These are phyloP conservation scores for Colletes collaris DNA, from an alignment of 2,888 invertebrate genomes.

Conservation along the genomic window DNA sequence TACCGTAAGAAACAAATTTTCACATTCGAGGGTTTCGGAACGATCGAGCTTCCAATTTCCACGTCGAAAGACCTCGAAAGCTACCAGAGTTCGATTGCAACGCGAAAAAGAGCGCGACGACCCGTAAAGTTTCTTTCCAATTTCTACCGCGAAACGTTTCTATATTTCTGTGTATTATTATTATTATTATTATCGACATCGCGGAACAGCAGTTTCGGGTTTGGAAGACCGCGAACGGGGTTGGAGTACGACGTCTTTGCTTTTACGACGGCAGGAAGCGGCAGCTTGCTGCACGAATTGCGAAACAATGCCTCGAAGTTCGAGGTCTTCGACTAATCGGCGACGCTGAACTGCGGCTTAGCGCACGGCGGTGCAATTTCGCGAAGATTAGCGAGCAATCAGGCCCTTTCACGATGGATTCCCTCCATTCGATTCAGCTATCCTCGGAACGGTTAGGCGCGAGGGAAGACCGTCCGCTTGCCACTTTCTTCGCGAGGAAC, in stretches of 20 bases:
- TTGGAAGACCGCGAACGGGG: conserved; percentile 1
- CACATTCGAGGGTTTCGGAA: not conserved
- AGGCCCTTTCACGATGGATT: conserved; percentile 69
- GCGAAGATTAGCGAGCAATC: conserved; percentile 73
- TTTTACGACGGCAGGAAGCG: conserved; percentile 54
- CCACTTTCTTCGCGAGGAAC: conserved; percentile 66
- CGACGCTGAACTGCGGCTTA: conserved; percentile 65
- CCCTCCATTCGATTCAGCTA: conserved; percentile 67
- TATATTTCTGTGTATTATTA: not conserved
- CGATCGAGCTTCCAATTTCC: too few relatives aligned
- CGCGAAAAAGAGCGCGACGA: too few relatives aligned
- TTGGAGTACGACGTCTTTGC: conserved; percentile 18
- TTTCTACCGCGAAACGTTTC: not conserved
- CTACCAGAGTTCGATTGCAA: too few relatives aligned
- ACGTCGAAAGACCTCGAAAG: too few relatives aligned
- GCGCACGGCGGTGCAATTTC: conserved; percentile 64
- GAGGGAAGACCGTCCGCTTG: conserved; percentile 44
- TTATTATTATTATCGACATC: not conserved
- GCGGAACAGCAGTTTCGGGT: not conserved
- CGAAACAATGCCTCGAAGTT: conserved; percentile 70
- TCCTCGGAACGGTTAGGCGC: conserved; percentile 50
- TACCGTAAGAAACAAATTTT: not conserved
- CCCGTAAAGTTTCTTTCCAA: too few relatives aligned
- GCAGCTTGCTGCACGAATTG: conserved; percentile 60
- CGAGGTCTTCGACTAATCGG: conserved; percentile 69